Conservation (phyloP, 1,140 invertebrate genomes). For the Magallana gigas region DNA sequence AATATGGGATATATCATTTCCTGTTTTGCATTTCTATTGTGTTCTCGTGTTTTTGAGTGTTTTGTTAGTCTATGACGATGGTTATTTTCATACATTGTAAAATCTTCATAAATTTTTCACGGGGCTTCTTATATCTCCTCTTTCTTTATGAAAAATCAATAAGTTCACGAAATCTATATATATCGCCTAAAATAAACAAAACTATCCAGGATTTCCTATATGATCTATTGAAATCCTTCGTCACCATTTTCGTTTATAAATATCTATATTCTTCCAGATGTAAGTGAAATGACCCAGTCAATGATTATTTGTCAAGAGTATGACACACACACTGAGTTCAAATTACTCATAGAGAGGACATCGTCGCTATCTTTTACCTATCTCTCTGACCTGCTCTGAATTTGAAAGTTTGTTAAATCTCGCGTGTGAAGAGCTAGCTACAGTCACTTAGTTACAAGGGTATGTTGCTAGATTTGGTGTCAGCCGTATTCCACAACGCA, state of each 20-base stretch:
- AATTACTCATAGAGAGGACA: slow-evolving; percentile 9
- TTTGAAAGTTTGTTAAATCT: slow-evolving; percentile 34
- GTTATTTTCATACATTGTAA: too few relatives aligned
- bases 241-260: not conserved
- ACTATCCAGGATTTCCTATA: too few relatives aligned
- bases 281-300: not conserved
- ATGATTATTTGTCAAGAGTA: not conserved
- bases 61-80: too few relatives aligned
- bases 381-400: not conserved
- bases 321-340: slow-evolving; percentile 9
- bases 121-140: too few relatives aligned
- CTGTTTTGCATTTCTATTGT: too few relatives aligned
- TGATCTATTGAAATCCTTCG: too few relatives aligned
- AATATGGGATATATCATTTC: too few relatives aligned
- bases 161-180: too few relatives aligned
- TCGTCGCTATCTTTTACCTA: not conserved
- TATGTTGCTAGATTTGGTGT: not conserved
- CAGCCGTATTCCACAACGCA: not conserved
- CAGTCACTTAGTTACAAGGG: slow-evolving; percentile 15
- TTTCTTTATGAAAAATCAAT: too few relatives aligned
- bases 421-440: not conserved
- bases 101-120: too few relatives aligned
- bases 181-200: too few relatives aligned
- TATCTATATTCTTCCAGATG: not conserved
- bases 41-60: too few relatives aligned